A percentile compares a stretch with the other conserved stretches of the same genome.
These are phyloP conservation scores for Ephestia elutella DNA, from an alignment of 1,140 invertebrate species.

Conservation along the genomic window DNA sequence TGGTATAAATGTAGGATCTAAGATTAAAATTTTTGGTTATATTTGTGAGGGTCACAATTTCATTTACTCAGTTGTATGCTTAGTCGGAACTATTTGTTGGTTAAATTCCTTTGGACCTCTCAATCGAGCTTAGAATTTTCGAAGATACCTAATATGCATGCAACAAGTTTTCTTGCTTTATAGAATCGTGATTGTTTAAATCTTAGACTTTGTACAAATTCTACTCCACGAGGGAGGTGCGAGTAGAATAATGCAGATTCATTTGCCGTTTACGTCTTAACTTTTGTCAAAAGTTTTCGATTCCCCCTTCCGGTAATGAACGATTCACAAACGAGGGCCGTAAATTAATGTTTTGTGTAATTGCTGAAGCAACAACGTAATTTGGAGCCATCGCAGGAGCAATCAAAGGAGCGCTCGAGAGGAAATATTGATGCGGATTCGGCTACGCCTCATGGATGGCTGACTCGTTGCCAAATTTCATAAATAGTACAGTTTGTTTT, in stretches of 20 bases:
- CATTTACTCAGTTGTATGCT: no score
- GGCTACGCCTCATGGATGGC: not conserved
- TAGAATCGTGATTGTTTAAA: not conserved
- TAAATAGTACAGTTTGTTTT: not conserved
- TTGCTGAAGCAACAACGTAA: conserved; percentile 40
- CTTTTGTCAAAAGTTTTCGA: conserved; percentile 48
- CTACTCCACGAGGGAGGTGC: conserved; percentile 1
- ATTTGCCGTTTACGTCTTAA: conserved; percentile 49
- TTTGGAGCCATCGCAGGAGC: conserved; percentile 22
- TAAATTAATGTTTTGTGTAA: conserved; percentile 52
- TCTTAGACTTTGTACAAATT: not conserved
- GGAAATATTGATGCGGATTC: conserved; percentile 21
- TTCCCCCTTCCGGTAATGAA: conserved; percentile 41
- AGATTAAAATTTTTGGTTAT: no score
- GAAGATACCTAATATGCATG: no score
- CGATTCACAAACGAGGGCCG: conserved; percentile 43
- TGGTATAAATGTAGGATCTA: no score
- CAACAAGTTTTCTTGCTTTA: no score
- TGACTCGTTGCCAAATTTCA: not conserved
- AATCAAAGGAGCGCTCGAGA: conserved; percentile 21
- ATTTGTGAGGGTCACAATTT: no score
- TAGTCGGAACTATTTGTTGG: no score
- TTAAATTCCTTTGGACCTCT: no score
- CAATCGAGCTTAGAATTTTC: no score
- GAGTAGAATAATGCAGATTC: conserved; percentile 39